Evolutionary conservation across 2,888 invertebrate genomes (phyloP).

Genomic region (Eupithecia exiguata): DNA sequence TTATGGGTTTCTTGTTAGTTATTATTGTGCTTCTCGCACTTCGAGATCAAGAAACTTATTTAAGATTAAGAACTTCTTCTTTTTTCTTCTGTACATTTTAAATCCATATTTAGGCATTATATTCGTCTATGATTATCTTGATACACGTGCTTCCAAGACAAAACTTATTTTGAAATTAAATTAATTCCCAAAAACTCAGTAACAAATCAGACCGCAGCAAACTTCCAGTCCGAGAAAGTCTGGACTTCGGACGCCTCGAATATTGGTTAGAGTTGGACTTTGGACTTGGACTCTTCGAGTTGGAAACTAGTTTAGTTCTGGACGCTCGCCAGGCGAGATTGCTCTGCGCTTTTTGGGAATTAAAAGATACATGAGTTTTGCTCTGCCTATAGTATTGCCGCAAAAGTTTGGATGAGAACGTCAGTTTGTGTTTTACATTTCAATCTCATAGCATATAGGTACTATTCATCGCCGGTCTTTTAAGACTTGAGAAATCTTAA

Average conservation of each 20-base stretch:
- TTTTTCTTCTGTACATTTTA: background rate
- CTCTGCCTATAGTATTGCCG: background rate
- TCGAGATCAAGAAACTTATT: too few species aligned
- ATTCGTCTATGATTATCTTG: background rate
- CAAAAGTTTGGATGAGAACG: background rate
- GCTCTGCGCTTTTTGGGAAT: constrained; percentile 24
- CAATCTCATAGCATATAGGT: background rate
- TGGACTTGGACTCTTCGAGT: constrained; percentile 9
- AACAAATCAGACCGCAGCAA: background rate
- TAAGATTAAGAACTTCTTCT: too few species aligned
- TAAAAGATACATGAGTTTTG: constrained; percentile 22
- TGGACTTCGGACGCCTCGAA: background rate
- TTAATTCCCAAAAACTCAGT: background rate
- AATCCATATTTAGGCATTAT: background rate
- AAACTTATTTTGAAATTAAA: background rate
- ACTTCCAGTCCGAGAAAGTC: background rate
- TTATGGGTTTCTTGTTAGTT: too few species aligned
- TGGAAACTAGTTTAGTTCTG: constrained; percentile 28
- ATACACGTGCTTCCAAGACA: background rate
- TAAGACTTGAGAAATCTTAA: too few species aligned
- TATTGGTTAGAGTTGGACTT: constrained; percentile 4
- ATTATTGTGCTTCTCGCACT: too few species aligned
- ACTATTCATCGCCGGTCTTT: too few species aligned
- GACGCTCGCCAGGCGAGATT: constrained; percentile 28
- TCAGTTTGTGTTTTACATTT: background rate